Evolutionary conservation across 2,888 invertebrate genomes (phyloP).

Genomic region (Zele albiditarsus): DNA sequence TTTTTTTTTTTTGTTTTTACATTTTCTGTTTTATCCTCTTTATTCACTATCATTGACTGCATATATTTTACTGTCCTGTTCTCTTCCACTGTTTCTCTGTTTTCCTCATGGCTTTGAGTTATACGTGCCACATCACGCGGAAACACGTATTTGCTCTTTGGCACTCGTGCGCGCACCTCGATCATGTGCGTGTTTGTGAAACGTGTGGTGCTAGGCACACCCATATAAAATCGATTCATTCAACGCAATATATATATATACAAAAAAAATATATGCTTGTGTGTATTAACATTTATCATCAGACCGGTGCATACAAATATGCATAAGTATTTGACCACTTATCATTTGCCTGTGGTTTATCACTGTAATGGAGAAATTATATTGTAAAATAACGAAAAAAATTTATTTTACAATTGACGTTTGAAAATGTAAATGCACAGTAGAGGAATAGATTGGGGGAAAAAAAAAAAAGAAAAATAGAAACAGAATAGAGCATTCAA

Average conservation of each 20-base stretch:
- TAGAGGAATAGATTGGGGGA: too few species aligned
- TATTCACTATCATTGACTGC: too few species aligned
- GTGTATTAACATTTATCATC: constrained; percentile 2
- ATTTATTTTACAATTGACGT: too few species aligned
- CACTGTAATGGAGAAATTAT: background rate
- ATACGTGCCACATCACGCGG: constrained; percentile 56
- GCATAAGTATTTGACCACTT: constrained; percentile 7
- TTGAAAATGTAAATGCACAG: too few species aligned
- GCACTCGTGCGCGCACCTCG: constrained; percentile 52
- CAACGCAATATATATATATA: background rate
- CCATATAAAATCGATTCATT: constrained; percentile 29
- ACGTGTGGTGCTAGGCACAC: constrained; percentile 22
- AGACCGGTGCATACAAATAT: background rate
- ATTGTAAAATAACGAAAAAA: background rate
- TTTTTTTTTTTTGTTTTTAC: too few species aligned
- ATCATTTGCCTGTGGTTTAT: constrained; percentile 26
- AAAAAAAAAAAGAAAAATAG: too few species aligned
- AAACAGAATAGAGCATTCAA: too few species aligned
- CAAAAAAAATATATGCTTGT: background rate
- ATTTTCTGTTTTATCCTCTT: too few species aligned
- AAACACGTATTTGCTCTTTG: constrained; percentile 66
- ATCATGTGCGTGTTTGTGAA: constrained; percentile 31
- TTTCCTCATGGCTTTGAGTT: constrained; percentile 36
- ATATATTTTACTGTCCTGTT: background rate
- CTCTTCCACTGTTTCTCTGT: background rate